Evolutionary conservation across 2,113 vertebrate species (phyloP).

Genomic region (Halcyon malimbica): DNA sequence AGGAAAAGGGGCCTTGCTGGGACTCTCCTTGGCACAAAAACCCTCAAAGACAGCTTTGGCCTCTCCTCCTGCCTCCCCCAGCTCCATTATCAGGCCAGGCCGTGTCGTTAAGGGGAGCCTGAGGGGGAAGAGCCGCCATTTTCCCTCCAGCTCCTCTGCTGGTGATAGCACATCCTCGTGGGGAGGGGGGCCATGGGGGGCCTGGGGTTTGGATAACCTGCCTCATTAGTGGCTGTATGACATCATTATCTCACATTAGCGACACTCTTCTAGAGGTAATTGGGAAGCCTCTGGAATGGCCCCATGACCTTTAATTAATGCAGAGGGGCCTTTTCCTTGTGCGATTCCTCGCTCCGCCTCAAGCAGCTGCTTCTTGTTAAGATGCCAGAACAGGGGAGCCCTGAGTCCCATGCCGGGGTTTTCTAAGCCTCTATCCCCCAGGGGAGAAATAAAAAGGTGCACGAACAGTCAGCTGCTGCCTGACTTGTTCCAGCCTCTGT

Average conservation of each 20-base stretch:
- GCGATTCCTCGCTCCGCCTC: slow-evolving; percentile 21
- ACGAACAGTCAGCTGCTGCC: slow-evolving; percentile 25
- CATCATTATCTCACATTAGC: slow-evolving; percentile 77
- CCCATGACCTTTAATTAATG: slow-evolving; percentile 65
- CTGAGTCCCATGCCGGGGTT: neutral
- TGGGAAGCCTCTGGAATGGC: slow-evolving; percentile 69
- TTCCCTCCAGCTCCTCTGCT: neutral
- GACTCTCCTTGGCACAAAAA: neutral
- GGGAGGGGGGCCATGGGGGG: neutral
- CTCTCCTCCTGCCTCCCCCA: neutral
- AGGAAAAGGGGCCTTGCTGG: neutral
- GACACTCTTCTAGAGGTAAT: slow-evolving; percentile 63
- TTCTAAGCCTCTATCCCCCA: neutral
- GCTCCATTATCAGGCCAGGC: neutral
- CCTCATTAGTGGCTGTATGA: slow-evolving; percentile 65
- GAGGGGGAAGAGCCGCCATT: neutral
- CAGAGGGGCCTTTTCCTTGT: slow-evolving; percentile 18
- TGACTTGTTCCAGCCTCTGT: neutral
- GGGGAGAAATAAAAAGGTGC: slow-evolving; percentile 29
- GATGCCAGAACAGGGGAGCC: slow-evolving; percentile 45
- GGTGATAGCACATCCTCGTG: neutral
- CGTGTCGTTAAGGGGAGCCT: neutral
- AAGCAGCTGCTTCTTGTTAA: slow-evolving; percentile 66
- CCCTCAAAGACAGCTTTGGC: neutral
- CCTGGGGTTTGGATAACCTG: slow-evolving; percentile 42